Conservation (phyloP, 2,113 vertebrate species). For the Nibea albiflora region DNA sequence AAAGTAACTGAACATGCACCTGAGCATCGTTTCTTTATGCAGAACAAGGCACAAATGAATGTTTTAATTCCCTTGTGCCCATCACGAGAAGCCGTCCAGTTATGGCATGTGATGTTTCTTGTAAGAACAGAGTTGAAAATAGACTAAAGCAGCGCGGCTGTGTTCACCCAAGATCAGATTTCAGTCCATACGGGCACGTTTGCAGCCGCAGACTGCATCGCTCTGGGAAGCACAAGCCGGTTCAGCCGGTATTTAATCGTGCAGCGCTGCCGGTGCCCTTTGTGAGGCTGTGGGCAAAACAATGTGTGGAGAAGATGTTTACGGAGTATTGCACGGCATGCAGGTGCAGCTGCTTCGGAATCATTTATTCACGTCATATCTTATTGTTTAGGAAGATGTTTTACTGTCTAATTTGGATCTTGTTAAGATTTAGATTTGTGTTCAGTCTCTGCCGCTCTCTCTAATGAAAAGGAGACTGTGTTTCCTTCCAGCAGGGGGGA, state of each 20-base stretch:
- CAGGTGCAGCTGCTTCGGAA: background rate
- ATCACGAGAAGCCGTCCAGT: background rate
- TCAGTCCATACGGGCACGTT: conserved; percentile 18
- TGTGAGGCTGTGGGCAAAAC: conserved; percentile 42
- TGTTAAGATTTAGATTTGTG: background rate
- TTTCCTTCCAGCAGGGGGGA: conserved; percentile 68
- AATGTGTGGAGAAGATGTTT: conserved; percentile 1
- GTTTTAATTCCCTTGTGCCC: background rate
- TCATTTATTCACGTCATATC: no score
- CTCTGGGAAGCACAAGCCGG: conserved; percentile 51
- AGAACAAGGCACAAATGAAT: background rate
- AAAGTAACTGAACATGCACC: background rate
- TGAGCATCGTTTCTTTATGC: background rate
- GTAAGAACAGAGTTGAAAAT: conserved; percentile 14
- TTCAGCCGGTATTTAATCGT: conserved; percentile 60
- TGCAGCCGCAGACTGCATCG: background rate
- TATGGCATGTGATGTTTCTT: background rate
- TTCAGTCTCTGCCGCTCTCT: background rate
- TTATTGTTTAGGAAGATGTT: background rate
- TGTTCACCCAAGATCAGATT: conserved; percentile 56
- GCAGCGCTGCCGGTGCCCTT: conserved; percentile 26
- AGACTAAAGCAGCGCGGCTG: conserved; percentile 23
- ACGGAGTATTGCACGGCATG: background rate
- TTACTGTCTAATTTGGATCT: background rate
- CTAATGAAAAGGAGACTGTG: background rate